Conservation (phyloP, 1,140 invertebrate genomes). For the Platyscapa corneri region DNA sequence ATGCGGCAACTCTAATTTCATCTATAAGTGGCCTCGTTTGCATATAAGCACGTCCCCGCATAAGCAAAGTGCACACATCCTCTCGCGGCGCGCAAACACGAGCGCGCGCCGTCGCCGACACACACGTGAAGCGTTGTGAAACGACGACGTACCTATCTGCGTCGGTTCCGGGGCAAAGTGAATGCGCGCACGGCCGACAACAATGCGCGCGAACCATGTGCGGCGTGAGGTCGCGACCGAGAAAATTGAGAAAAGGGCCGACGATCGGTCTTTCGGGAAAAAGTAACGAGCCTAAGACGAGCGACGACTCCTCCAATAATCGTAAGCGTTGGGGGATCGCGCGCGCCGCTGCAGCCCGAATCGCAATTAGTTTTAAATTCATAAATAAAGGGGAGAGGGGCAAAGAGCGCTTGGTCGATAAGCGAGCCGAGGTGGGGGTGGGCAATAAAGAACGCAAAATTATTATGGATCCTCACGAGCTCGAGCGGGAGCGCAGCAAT, state of each 20-base stretch:
- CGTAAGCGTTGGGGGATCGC: not conserved
- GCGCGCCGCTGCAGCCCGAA: not conserved
- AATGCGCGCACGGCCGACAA: not conserved
- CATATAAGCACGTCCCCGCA: not conserved
- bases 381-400: not conserved
- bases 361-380: not conserved
- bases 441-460: not conserved
- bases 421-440: not conserved
- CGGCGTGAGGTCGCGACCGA: not conserved
- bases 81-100: not conserved
- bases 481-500: not conserved
- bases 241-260: not conserved
- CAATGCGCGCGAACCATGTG: no score
- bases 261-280: not conserved
- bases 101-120: no score
- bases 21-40: constrained; percentile 36
- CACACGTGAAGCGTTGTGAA: not conserved
- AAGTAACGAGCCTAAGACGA: not conserved
- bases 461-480: not conserved
- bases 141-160: not conserved
- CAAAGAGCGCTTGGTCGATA: no score
- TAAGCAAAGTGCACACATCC: not conserved
- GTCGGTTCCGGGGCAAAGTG: not conserved
- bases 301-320: not conserved
- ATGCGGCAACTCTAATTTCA: constrained; percentile 5